These are phyloP conservation scores for Perizoma flavofasciatum DNA, from an alignment of 2,888 invertebrate species.

Conservation along the genomic window DNA sequence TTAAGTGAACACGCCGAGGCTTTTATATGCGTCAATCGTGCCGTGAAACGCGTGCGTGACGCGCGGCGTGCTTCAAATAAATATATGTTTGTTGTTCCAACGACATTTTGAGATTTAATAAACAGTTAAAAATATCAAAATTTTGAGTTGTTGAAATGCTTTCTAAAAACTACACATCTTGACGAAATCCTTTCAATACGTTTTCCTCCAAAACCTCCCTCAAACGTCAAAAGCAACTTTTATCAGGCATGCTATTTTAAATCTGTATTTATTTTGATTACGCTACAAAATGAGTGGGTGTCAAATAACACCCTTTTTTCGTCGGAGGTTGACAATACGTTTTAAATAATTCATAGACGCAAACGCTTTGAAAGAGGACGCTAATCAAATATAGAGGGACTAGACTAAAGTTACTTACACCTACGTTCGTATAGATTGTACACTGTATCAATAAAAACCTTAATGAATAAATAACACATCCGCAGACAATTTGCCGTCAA, in stretches of 20 bases:
- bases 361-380: constrained; percentile 6
- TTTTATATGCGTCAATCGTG: constrained; percentile 59
- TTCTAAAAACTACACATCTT: too few species aligned
- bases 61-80: constrained; percentile 18
- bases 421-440: constrained; percentile 6
- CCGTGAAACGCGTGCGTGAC: constrained; percentile 46
- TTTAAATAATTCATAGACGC: constrained; percentile 16
- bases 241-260: neutral
- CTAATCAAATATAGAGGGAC: constrained; percentile 14
- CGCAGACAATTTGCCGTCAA: constrained; percentile 50
- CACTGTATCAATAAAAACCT: constrained; percentile 20
- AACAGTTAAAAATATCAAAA: neutral
- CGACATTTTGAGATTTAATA: constrained; percentile 12
- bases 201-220: too few species aligned
- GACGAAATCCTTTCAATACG: too few species aligned
- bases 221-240: neutral
- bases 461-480: constrained; percentile 40
- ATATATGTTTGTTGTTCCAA: constrained; percentile 13
- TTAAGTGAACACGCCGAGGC: constrained; percentile 58
- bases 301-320: constrained; percentile 16
- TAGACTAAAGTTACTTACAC: constrained; percentile 2
- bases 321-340: constrained; percentile 14
- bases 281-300: constrained; percentile 14
- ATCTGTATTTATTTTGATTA: neutral
- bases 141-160: too few species aligned